Base-by-base conservation (phyloP, 2,888 invertebrate species). In the Anoplius nigerrimus region DNA sequence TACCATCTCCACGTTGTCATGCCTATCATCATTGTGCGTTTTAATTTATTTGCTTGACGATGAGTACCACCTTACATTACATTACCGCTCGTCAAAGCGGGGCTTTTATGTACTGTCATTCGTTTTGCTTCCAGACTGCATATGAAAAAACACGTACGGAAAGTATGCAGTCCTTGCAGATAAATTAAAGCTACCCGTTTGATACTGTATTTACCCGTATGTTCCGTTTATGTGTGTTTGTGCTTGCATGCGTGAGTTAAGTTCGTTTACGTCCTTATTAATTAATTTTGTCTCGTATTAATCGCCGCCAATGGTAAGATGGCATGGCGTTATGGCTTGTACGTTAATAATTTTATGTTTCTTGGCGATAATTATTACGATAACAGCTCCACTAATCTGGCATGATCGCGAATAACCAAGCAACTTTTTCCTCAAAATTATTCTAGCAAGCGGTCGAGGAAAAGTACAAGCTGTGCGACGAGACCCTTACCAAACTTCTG, bases 391-490 rank as follows among this genome's bases (percentile, higher is more conserved):
- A 34, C 34, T 34, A 11, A 11, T 34, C 34, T 11, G 11, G 11
- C 11, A 3, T 34, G 8, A 34, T 34, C 11, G 11, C 11, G 34
- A 34, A 13, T 34, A 34, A 34, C 34, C 4, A 34, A 11, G 11
- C 71, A 15, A n/a, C n/a, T n/a, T 66, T 68, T 66, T 43, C 55
- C 34, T 6, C 11, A 70, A 62, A 68, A 82, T 82, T 87, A 85
- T 90, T 92, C 78, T 92, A 97, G 97, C 96, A 97, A 95, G 97
- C 97, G 86, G 95, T 97, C 82, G 95, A 97, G 90, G 97, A 97
- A 89, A 97, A 97, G 90, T 97, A 97, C 92, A 95, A 95, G 87
- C 91, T 95, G 83, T 97, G 97, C 90, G 96, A 96, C 89, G 96
- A 97, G 88, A 95, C 94, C 51, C 91, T 97, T 69, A 93, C 93